A percentile compares a stretch with the other conserved stretches of the same genome.
These are phyloP conservation scores for Stegophylla sp. DNA, from an alignment of 2,888 invertebrate genomes.

Conservation along the genomic window DNA sequence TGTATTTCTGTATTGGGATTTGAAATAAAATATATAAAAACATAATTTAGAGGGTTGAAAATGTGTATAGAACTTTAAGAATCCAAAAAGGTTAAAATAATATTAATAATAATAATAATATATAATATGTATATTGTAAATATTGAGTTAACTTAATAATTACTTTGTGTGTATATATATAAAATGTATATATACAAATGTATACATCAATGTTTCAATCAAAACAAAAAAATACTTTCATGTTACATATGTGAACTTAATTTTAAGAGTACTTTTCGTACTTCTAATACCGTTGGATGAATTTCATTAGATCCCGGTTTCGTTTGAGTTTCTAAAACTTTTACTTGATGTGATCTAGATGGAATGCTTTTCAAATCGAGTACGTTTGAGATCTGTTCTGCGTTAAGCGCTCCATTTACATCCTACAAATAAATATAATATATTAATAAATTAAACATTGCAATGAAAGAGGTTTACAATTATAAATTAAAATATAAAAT, in stretches of 20 bases:
- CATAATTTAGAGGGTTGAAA: not conserved
- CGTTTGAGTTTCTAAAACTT: slow-evolving; percentile 59
- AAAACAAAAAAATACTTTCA: slow-evolving; percentile 36
- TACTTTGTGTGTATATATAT: not conserved
- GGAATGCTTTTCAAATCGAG: slow-evolving; percentile 60
- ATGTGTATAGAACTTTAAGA: not conserved
- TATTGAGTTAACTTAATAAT: slow-evolving; percentile 29
- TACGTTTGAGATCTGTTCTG: slow-evolving; percentile 58
- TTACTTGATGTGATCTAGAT: slow-evolving; percentile 59
- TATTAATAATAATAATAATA: slow-evolving; percentile 8
- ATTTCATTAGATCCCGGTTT: slow-evolving; percentile 49
- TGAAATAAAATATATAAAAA: not conserved
- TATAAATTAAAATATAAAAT: not conserved
- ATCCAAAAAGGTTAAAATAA: slow-evolving; percentile 25
- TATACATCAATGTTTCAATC: slow-evolving; percentile 21
- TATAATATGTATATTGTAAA: slow-evolving; percentile 31
- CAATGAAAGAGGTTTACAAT: not conserved
- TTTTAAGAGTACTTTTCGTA: slow-evolving; percentile 51
- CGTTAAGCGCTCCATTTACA: slow-evolving; percentile 48
- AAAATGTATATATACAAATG: slow-evolving; percentile 6
- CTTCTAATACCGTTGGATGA: slow-evolving; percentile 51
- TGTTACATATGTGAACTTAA: slow-evolving; percentile 54
- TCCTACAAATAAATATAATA: slow-evolving; percentile 44
- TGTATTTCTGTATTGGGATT: slow-evolving; percentile 11
- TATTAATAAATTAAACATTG: not conserved